A percentile compares a stretch with the other conserved stretches of the same genome.
phyloP scores from a whole-genome alignment of 2,888 invertebrate species.

The Monoplex corrugatus region DNA sequence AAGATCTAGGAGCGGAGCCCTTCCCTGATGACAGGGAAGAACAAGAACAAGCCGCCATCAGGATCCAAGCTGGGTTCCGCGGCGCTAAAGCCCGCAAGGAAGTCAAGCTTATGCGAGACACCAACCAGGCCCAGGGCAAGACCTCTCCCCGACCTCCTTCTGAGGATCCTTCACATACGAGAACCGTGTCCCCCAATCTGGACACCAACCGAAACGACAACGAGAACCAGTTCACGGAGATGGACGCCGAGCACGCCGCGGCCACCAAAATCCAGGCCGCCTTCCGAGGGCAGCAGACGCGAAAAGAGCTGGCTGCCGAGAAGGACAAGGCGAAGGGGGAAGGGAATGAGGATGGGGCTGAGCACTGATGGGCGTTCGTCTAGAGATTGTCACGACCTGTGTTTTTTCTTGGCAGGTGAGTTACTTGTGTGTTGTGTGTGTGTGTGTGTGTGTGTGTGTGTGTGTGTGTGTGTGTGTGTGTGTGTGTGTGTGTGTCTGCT shows the following conservation, averaged over 20 bases:
- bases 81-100: conserved; percentile 50
- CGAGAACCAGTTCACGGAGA: background rate
- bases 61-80: conserved; percentile 50
- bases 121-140: background rate
- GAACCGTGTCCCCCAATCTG: background rate
- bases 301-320: conserved; percentile 38
- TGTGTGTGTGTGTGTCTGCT: no score
- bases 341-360: background rate
- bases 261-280: conserved; percentile 73
- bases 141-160: background rate
- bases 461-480: background rate
- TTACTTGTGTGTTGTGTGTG: background rate
- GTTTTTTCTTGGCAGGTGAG: background rate
- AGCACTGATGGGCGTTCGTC: background rate
- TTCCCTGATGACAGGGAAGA: background rate
- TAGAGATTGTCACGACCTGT: background rate
- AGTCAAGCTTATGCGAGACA: conserved; percentile 27
- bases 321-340: background rate
- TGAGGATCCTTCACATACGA: background rate
- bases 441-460: background rate
- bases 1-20: conserved; percentile 1
- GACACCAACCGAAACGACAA: background rate
- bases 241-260: conserved; percentile 57
- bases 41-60: conserved; percentile 46
- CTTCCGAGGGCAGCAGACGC: conserved; percentile 66